A percentile compares a stretch with the other conserved stretches of the same genome.
Evolutionary conservation across 2,888 invertebrate genomes (phyloP).

Genomic region (Ptychoptera albimana): DNA sequence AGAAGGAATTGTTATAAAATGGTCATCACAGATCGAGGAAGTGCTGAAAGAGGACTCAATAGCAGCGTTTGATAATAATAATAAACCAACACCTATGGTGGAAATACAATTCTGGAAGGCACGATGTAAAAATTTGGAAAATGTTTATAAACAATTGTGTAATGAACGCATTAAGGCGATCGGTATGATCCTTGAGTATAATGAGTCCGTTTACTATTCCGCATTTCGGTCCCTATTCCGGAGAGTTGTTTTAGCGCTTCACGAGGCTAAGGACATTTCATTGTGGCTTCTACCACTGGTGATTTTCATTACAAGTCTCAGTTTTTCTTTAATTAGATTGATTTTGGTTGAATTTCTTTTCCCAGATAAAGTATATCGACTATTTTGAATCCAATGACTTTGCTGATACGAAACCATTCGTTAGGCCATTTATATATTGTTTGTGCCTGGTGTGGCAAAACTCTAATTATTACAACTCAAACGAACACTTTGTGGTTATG

Average conservation of each 20-base stretch:
- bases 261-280: conserved; percentile 74
- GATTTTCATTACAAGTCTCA: too few relatives aligned
- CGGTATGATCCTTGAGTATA: conserved; percentile 60
- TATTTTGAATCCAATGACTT: conserved; percentile 57
- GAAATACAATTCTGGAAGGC: conserved; percentile 74
- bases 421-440: conserved; percentile 62
- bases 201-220: conserved; percentile 62
- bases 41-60: conserved; percentile 18
- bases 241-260: conserved; percentile 53
- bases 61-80: conserved; percentile 33
- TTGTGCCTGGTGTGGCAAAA: conserved; percentile 80
- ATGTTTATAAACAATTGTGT: conserved; percentile 71
- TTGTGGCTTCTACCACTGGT: conserved; percentile 54
- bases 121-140: conserved; percentile 65
- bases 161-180: conserved; percentile 68
- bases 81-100: conserved; percentile 50
- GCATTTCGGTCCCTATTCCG: conserved; percentile 66
- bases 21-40: conserved; percentile 61
- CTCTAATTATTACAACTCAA: conserved; percentile 57
- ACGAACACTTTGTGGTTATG: conserved; percentile 49
- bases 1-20: conserved; percentile 77
- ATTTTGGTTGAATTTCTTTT: too few relatives aligned
- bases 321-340: too few relatives aligned
- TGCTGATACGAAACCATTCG: conserved; percentile 38
- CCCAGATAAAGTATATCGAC: conserved; percentile 38